These are phyloP conservation scores for Spatulosminthurus flaviceps DNA, from an alignment of 2,888 invertebrate genomes.

Conservation along the genomic window DNA sequence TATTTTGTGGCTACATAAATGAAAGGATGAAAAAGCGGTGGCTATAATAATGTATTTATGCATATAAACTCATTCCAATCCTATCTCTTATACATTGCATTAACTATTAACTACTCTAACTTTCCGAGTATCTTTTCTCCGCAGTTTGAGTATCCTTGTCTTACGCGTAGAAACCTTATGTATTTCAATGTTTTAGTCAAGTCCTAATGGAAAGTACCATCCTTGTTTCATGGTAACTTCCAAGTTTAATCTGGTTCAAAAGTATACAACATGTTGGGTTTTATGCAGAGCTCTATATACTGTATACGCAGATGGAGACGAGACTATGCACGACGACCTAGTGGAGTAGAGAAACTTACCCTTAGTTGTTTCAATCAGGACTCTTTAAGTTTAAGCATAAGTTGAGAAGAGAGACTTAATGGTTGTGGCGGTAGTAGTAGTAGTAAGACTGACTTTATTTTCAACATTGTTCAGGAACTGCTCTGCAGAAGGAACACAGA, in stretches of 20 bases:
- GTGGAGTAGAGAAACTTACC: not conserved
- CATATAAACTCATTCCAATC: too few relatives aligned
- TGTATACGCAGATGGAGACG: not conserved
- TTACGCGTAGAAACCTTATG: not conserved
- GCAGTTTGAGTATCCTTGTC: not conserved
- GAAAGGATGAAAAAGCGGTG: too few relatives aligned
- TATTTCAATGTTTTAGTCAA: not conserved
- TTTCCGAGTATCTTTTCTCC: not conserved
- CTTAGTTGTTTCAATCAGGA: too few relatives aligned
- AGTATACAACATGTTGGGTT: not conserved
- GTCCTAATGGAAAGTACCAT: not conserved
- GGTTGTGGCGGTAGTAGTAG: too few relatives aligned
- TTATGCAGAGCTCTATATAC: not conserved
- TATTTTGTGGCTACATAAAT: too few relatives aligned
- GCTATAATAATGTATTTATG: too few relatives aligned
- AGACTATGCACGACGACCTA: too few relatives aligned
- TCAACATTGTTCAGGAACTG: too few relatives aligned
- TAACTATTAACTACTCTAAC: not conserved
- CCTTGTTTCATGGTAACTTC: slow-evolving; percentile 8
- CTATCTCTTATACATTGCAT: too few relatives aligned
- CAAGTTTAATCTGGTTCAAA: slow-evolving; percentile 21
- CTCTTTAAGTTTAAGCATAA: not conserved
- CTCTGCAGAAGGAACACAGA: not conserved
- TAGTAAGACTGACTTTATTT: too few relatives aligned
- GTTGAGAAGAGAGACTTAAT: not conserved